Evolutionary conservation across 2,113 vertebrate species (phyloP).

Genomic region (Irena cyanogastra): DNA sequence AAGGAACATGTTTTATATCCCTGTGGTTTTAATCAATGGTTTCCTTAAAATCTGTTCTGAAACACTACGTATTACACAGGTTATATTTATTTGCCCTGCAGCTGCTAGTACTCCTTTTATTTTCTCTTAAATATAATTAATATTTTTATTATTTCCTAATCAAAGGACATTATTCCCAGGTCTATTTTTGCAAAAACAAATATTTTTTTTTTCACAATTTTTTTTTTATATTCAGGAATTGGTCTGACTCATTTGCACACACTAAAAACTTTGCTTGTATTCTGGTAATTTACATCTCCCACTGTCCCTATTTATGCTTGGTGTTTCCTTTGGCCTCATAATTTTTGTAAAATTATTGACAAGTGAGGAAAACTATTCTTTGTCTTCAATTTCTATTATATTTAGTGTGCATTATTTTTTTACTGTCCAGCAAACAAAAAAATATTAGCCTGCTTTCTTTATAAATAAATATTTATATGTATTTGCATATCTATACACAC

Average conservation of each 20-base stretch:
- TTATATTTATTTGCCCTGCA: background rate
- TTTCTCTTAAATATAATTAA: background rate
- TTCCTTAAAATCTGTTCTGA: background rate
- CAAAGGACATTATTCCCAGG: background rate
- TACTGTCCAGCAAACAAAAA: background rate
- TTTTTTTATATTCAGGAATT: background rate
- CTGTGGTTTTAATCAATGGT: background rate
- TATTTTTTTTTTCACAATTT: background rate
- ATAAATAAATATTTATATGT: background rate
- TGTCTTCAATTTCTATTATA: background rate
- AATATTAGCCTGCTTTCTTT: background rate
- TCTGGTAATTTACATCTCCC: background rate
- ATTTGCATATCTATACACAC: background rate
- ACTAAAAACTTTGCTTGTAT: background rate
- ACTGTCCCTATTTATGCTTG: background rate
- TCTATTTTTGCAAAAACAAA: background rate
- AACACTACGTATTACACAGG: background rate
- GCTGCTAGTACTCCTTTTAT: background rate
- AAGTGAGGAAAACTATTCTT: background rate
- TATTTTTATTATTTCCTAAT: background rate
- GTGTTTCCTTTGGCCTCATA: background rate
- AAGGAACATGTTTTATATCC: background rate
- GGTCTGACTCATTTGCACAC: background rate
- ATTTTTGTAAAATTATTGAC: background rate
- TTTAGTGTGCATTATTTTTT: background rate